Conservation (phyloP, 2,113 vertebrate genomes). For the Scomber japonicus region DNA sequence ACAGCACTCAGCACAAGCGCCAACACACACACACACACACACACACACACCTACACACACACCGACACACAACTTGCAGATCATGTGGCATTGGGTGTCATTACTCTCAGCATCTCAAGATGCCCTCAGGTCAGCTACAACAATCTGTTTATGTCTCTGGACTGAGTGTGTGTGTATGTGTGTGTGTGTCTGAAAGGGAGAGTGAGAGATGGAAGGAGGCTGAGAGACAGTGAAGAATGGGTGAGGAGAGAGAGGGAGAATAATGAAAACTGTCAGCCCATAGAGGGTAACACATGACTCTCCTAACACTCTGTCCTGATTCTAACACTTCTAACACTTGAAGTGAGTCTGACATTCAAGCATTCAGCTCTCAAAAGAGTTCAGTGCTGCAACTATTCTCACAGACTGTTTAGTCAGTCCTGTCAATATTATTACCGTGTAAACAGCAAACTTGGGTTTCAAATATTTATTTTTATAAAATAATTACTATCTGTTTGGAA, state of each 20-base stretch:
- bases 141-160: conserved; percentile 80
- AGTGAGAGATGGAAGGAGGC: conserved; percentile 34
- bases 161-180: conserved; percentile 31
- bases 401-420: neutral
- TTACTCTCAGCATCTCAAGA: conserved; percentile 72
- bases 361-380: neutral
- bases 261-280: conserved; percentile 65
- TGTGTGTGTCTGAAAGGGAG: conserved; percentile 10
- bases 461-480: neutral
- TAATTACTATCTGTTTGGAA: neutral
- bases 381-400: conserved; percentile 3
- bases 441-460: neutral
- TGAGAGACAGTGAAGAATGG: conserved; percentile 59
- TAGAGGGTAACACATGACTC: conserved; percentile 37
- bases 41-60: conserved; percentile 40
- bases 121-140: conserved; percentile 76
- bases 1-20: neutral
- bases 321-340: conserved; percentile 11
- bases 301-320: conserved; percentile 36
- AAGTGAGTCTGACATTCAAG: conserved; percentile 7
- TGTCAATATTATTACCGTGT: neutral
- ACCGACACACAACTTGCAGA: conserved; percentile 52
- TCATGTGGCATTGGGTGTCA: conserved; percentile 77
- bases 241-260: conserved; percentile 19
- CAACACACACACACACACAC: neutral